These are phyloP conservation scores for Oreortyx pictus DNA, from an alignment of 2,797 vertebrate genomes.

Conservation along the genomic window DNA sequence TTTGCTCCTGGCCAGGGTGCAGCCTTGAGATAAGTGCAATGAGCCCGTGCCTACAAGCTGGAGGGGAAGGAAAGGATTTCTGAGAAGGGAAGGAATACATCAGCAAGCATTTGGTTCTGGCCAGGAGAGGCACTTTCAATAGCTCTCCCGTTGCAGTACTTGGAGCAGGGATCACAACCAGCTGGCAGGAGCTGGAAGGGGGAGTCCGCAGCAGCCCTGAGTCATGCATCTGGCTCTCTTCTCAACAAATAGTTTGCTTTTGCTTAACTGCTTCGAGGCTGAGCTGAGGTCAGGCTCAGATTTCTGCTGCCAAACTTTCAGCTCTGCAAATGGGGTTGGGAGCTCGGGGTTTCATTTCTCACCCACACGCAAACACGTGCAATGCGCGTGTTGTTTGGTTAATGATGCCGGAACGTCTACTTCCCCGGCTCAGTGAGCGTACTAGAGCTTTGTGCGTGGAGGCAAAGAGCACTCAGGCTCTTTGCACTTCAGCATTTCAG, in stretches of 20 bases:
- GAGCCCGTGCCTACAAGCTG: neutral
- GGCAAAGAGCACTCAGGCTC: neutral
- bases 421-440: neutral
- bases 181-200: slow-evolving; percentile 14
- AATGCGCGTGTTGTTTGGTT: neutral
- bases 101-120: neutral
- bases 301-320: neutral
- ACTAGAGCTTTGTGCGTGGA: neutral
- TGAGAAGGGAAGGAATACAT: neutral
- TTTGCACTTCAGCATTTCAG: neutral
- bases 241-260: neutral
- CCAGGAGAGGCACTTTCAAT: neutral
- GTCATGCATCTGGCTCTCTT: neutral
- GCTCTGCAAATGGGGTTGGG: neutral
- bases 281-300: neutral
- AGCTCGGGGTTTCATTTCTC: neutral
- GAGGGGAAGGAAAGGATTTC: neutral
- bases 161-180: neutral
- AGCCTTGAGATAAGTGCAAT: neutral
- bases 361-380: neutral
- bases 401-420: neutral
- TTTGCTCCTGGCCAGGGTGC: neutral
- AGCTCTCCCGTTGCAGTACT: neutral
- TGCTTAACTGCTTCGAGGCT: neutral
- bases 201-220: neutral